Evolutionary conservation across 1,140 invertebrate genomes (phyloP).

Genomic region (Drosophila lini): DNA sequence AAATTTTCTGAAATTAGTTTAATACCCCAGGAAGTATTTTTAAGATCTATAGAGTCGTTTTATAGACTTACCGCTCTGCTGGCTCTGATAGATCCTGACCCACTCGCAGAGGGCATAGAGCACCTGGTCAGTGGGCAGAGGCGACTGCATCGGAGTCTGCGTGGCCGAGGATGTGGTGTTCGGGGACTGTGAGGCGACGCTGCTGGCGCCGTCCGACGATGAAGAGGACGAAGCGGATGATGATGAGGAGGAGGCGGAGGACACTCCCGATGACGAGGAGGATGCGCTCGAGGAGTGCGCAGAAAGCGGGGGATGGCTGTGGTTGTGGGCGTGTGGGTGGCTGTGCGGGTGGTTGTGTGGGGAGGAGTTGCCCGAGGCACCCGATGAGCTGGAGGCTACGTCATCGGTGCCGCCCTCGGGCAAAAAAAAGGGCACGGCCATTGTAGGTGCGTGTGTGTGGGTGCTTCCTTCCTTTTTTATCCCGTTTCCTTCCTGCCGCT

Average conservation of each 20-base stretch:
- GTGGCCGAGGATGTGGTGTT: constrained; percentile 83
- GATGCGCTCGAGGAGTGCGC: constrained; percentile 54
- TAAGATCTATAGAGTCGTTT: neutral
- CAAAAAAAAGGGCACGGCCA: constrained; percentile 84
- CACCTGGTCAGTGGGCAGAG: constrained; percentile 71
- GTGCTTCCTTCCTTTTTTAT: constrained; percentile 36
- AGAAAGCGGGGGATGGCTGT: constrained; percentile 28
- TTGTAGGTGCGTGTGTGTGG: constrained; percentile 46
- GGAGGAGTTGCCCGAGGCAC: constrained; percentile 59
- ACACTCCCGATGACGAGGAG: constrained; percentile 55
- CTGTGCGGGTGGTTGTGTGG: constrained; percentile 31
- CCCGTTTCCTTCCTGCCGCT: constrained; percentile 34
- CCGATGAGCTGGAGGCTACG: constrained; percentile 69
- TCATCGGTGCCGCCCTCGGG: constrained; percentile 80
- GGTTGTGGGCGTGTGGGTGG: constrained; percentile 17
- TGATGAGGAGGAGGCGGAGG: constrained; percentile 59
- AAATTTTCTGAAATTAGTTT: neutral
- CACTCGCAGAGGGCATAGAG: constrained; percentile 79
- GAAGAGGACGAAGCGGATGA: constrained; percentile 53
- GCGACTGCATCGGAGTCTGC: constrained; percentile 83
- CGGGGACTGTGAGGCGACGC: constrained; percentile 73
- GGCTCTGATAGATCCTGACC: constrained; percentile 59
- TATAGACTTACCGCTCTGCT: constrained; percentile 43
- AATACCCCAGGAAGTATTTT: neutral
- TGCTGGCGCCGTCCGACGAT: constrained; percentile 75